These are phyloP conservation scores for Cygnus buccinator DNA, from an alignment of 2,113 vertebrate species.

Conservation along the genomic window DNA sequence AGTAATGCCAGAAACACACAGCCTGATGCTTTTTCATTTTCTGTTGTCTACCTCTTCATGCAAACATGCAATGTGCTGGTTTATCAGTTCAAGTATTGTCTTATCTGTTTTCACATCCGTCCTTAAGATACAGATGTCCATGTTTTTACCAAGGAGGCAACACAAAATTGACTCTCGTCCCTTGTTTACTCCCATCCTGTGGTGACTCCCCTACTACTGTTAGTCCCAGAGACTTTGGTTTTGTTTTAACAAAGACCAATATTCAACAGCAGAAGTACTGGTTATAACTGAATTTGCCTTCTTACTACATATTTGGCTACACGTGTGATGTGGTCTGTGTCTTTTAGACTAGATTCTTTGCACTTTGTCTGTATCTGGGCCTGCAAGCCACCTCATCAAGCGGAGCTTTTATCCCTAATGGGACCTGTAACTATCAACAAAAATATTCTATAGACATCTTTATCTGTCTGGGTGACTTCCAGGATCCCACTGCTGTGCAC, in stretches of 20 bases:
- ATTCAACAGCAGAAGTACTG: neutral
- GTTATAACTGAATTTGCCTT: neutral
- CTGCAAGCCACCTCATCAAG: neutral
- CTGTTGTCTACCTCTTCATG: neutral
- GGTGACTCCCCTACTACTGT: neutral
- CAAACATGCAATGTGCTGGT: neutral
- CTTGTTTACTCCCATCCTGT: neutral
- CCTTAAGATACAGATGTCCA: neutral
- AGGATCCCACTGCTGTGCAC: neutral
- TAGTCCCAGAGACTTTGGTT: neutral
- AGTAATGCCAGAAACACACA: neutral
- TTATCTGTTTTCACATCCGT: neutral
- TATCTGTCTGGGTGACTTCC: neutral
- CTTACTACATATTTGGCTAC: neutral
- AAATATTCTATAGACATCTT: neutral
- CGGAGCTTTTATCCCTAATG: neutral
- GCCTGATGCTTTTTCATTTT: neutral
- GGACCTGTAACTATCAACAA: neutral
- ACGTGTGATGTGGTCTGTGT: neutral
- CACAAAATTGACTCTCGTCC: neutral
- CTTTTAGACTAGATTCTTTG: neutral
- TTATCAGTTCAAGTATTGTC: neutral
- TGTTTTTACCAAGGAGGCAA: neutral
- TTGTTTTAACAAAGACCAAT: neutral
- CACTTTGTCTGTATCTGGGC: neutral